Base-by-base conservation (phyloP, 1,140 invertebrate genomes). In the Drosophila paulistorum region DNA sequence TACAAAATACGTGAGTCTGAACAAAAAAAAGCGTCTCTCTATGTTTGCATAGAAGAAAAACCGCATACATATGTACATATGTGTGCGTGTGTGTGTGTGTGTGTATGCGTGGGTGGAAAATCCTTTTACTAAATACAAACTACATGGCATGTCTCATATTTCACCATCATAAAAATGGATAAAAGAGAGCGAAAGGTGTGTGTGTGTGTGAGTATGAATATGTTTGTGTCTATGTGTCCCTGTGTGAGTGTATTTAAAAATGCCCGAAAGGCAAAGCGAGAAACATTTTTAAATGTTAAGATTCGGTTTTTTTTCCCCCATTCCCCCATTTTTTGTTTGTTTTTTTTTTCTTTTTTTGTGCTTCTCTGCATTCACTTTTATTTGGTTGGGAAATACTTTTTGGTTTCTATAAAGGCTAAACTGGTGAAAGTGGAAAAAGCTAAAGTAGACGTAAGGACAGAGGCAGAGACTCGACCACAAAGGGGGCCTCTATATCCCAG, bases 111-210 rank as follows among this genome's bases (percentile, higher is more conserved):
- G 63, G 39, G 69, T 68, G 68, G 59, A 62, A 82, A 82, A 82
- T 82, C 80, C 75, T 82, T 82, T 82, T 83, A 75, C 79, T 83
- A 82, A 82, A 82, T 71, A 82, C 71, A 83, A 82, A 83, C 80
- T 82, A 82, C 68, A 69, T 23, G 64, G 78, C 58, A 72, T 77
- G 80, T 79, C 72, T 83, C 75, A 83, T 83, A 74, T 83, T 81
- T 81, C 65, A 77, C 74, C 74, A 72, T 81, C 74, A 81, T 81
- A 77, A 73, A 81, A 79, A 68, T 63, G 59, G 59, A 73, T 73
- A 71, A 73, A 65, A 68, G 65, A 73, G 65, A 63, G 69, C 57
- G 57, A 71, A 77, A 60, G 62, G 74, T 79, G 71, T 69, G 37
- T 58, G 48, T 58, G 42, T 41, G 63, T 41, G 30, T 57, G 66